Evolutionary conservation across 2,113 vertebrate genomes (phyloP), one percentile per base, ranked within the genome.

Genomic region (Crotalus tigris): DNA sequence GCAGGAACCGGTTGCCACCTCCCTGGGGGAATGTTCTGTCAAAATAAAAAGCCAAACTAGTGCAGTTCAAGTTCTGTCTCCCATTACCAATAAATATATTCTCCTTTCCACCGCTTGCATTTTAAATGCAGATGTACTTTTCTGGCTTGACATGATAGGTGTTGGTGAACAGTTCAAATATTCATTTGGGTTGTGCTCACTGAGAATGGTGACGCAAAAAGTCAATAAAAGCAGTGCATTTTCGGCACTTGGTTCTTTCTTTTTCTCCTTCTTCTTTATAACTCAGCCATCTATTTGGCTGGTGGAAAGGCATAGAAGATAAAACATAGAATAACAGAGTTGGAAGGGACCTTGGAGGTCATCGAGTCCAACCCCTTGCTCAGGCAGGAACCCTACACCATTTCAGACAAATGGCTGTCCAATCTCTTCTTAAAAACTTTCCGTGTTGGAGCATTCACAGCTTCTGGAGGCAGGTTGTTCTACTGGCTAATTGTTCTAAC

Each of bases 41-140:
- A 94, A 92, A 97, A 95, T 86, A 93, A 94, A 86, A 96, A 95
- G 2, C n/a, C 24, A 3, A 91, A 85, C 49, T 89, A 58, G 5
- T 91, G 4, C 55, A 94, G 29, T 19, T 88, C 87, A 69, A 91
- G 54, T 92, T 93, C 55, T 94, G 54, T 90, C 92, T 87, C 93
- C 94, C 90, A 90, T 95, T 95, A 95, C 61, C 91, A 94, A 55
- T 93, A 94, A 92, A 95, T 92, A 92, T 12, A 91, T 93, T 93
- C 91, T 93, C 88, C 55, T 95, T 94, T 87, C 23, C 90, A 90
- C 59, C 88, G 8, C 88, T 58, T 95, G 90, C 90, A 92, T 96
- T 93, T 89, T 89, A 95, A 95, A 95, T 95, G 89, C 89, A 93
- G 94, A 91, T 95, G 92, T 92, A 92, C 91, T 95, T 96, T 91